Evolutionary conservation across 2,797 vertebrate species (phyloP).

Genomic region (Labroides dimidiatus): DNA sequence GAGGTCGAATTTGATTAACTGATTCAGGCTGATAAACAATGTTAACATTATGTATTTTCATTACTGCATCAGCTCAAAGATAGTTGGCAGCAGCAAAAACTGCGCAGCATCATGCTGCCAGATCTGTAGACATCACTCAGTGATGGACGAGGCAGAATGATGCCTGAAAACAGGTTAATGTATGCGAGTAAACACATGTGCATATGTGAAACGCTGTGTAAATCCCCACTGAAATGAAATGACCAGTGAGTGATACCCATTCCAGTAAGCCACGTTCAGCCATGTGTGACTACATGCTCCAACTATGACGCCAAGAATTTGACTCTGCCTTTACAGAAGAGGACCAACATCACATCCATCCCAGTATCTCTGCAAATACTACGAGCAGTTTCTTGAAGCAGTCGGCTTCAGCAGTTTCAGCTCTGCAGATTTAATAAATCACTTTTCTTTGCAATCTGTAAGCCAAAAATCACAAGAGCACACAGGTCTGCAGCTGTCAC

Average conservation of each 20-base stretch:
- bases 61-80: too few species aligned
- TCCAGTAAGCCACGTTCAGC: constrained; percentile 15
- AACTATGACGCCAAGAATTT: constrained; percentile 14
- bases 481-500: not conserved
- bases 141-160: not conserved
- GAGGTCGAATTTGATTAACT: too few species aligned
- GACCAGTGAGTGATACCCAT: constrained; percentile 17
- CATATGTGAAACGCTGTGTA: constrained; percentile 10
- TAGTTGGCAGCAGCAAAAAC: too few species aligned
- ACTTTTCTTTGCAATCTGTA: not conserved
- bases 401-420: not conserved
- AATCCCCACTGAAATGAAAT: constrained; percentile 28
- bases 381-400: not conserved
- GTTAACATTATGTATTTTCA: too few species aligned
- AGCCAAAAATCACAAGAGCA: not conserved
- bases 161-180: constrained; percentile 20
- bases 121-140: not conserved
- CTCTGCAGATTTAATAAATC: not conserved
- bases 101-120: not conserved
- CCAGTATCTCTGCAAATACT: too few species aligned
- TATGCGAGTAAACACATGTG: constrained; percentile 15
- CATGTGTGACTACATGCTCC: constrained; percentile 27
- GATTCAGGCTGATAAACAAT: too few species aligned
- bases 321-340: constrained; percentile 9
- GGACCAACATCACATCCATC: constrained; percentile 1